Evolutionary conservation across 2,888 invertebrate genomes (phyloP), one percentile per base, ranked within the genome.

Genomic region (Rotaria sp.): DNA sequence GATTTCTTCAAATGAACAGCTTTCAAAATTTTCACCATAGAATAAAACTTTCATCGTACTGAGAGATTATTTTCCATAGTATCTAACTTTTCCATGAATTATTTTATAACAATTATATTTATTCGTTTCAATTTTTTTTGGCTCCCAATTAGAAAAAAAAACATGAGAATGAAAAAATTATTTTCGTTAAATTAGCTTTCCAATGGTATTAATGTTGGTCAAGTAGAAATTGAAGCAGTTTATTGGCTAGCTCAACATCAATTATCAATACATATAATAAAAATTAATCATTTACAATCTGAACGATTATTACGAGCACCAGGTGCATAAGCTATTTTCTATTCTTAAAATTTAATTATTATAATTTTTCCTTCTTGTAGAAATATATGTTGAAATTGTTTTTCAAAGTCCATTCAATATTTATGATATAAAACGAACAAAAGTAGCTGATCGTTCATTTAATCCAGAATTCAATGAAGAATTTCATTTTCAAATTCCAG

Each of bases 331-430:
- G 10, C 5, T 45, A 18, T 30, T 35, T 24, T 15, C 45, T 35
- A 24, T 24, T 38, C 10, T 74, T 24, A 18, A 21, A 18, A 18
- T 38, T 21, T 5, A 38, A 38, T 21, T 24, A 52, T 24, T 3
- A 52, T 7, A 24, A 24, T 52, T 38, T 74, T 21, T 2, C 30
- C 15, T 11, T 21, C 10, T 10, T n/a, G 0, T 80, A 80, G 80
- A 80, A 45, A 80, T 15, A 45, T 80, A 26, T 45, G 45, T 80
- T 80, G 80, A 80, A 80, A 3, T 80, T 26, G 15, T 80, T 45
- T 80, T 80, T 45, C 80, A 80, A 80, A 21, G 26, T n/a, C 80
- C 80, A 80, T 80, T 80, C n/a, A 26, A 41, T 45, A 80, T 80
- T 7, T 45, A 80, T n/a, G 80, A 80, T 45, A 80, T 26, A 4